Base-by-base conservation (phyloP, 2,113 vertebrate genomes). In the Myotis yumanensis region DNA sequence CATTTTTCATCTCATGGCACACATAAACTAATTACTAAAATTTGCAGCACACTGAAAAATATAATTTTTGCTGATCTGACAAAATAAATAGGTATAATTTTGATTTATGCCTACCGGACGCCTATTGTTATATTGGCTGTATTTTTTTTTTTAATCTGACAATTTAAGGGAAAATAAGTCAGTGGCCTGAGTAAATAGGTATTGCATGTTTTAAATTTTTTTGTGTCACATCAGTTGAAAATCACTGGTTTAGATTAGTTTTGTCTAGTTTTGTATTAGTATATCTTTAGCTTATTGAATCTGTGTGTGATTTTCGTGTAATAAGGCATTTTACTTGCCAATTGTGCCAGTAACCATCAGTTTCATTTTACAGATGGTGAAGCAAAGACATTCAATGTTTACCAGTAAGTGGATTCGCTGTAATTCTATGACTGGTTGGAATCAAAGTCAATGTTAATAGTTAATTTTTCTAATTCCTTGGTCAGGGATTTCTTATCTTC, bases 251-350 rank as follows among this genome's bases (percentile, higher is more conserved):
- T 57, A 10, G 20, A 66, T 93, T 83, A 71, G 35, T 43, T 91
- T 89, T 91, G 30, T 73, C 11, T 87, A 15, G n/a, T 28, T 62
- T 62, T 62, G 23, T 28, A 32, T 68, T 64, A 62, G 22, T n/a
- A 75, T 90, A 81, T 96, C 14, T 51, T 93, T 77, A 73, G 23
- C 32, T 93, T 83, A 3, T 75, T 88, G 72, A 28, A 69, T 48
- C 11, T 52, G 25, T 54, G 81, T 88, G 35, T 52, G 4, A 35
- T 91, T 88, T 81, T 82, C 16, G 88, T 32, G 16, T 85, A 64
- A 59, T 72, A 62, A 84, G 32, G 11, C 75, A 73, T 32, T 80
- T 72, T 37, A 66, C 0, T 5, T 80, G n/a, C 35, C 51, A 71
- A 7, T 43, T 69, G 15, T 94, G 15, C 51, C 51, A 85, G 43